Evolutionary conservation across 2,888 invertebrate genomes (phyloP).

Genomic region (Lordiphosa andalusiaca): DNA sequence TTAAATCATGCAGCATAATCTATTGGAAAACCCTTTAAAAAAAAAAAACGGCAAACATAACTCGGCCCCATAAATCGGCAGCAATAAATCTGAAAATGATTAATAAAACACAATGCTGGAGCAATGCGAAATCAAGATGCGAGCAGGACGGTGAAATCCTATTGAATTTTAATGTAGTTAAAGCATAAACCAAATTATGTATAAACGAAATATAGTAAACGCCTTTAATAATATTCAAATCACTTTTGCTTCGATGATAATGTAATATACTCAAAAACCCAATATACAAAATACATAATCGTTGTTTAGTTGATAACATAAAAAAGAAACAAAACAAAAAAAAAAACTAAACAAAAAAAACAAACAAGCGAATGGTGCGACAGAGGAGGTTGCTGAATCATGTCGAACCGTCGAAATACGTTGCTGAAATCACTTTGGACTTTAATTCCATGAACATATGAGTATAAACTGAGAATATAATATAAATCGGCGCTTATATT

Average conservation of each 20-base stretch:
- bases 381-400: constrained; percentile 70
- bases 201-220: constrained; percentile 66
- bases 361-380: constrained; percentile 63
- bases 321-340: constrained; percentile 28
- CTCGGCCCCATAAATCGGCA: constrained; percentile 37
- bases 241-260: constrained; percentile 70
- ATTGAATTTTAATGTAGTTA: constrained; percentile 70
- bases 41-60: constrained; percentile 20
- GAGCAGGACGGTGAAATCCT: constrained; percentile 71
- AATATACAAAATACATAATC: constrained; percentile 48
- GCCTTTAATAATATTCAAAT: constrained; percentile 67
- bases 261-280: constrained; percentile 70
- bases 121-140: constrained; percentile 30
- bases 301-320: constrained; percentile 67
- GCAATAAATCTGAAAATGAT: constrained; percentile 36
- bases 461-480: constrained; percentile 27
- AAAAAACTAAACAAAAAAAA: constrained; percentile 16
- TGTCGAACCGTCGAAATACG: constrained; percentile 69
- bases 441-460: constrained; percentile 40
- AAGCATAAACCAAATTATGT: constrained; percentile 56
- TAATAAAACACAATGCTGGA: constrained; percentile 7
- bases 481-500: constrained; percentile 34
- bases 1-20: constrained; percentile 41
- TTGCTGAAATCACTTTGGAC: constrained; percentile 69
- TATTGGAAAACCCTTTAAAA: constrained; percentile 33